Base-by-base conservation (phyloP, 2,888 invertebrate species). In the Isotomurus palustris region DNA sequence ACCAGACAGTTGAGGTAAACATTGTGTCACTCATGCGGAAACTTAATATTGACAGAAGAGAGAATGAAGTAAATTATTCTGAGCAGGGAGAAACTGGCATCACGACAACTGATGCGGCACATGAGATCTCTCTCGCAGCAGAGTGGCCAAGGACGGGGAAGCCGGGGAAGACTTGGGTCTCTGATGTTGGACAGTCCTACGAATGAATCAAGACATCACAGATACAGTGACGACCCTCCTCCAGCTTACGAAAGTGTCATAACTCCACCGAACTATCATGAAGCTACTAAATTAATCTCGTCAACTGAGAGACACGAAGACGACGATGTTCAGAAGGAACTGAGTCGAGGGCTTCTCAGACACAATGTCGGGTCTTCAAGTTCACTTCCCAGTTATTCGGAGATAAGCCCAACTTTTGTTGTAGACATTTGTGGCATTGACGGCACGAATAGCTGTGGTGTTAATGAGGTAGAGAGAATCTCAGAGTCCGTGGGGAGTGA, bases 161-260 rank as follows among this genome's bases (percentile, higher is more conserved):
- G 17, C 10, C 8, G 47, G 10, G 19, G 5, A 6, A 8, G 47
- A 8, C n/a, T 47, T 10, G 19, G 47, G 4, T 5, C 47, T 6
- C n/a, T n/a, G 8, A 47, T 47, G 4, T 5, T 25, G 4, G 29
- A 47, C 27, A 28, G 29, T 28, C 27, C 29, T 6, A n/a, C 28
- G 10, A n/a, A 8, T 19, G 12, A 52, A 53, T 19, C 44, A 36
- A 35, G 35, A 32, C 53, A 53, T n/a, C n/a, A n/a, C n/a, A n/a
- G n/a, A n/a, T n/a, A n/a, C n/a, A n/a, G n/a, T 29, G 60, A 64
- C 1, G 64, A 64, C 25, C 49, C 51, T 12, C 60, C 57, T 22
- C 63, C 60, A 43, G 56, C 63, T 2, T 64, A 64, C 29, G 64
- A 64, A 38, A 53, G 48, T 24, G 47, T 64, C 32, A 55, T 64